A percentile compares a stretch with the other conserved stretches of the same genome.
Conservation (phyloP, 2,113 vertebrate genomes). For the Semnornis frantzii region DNA sequence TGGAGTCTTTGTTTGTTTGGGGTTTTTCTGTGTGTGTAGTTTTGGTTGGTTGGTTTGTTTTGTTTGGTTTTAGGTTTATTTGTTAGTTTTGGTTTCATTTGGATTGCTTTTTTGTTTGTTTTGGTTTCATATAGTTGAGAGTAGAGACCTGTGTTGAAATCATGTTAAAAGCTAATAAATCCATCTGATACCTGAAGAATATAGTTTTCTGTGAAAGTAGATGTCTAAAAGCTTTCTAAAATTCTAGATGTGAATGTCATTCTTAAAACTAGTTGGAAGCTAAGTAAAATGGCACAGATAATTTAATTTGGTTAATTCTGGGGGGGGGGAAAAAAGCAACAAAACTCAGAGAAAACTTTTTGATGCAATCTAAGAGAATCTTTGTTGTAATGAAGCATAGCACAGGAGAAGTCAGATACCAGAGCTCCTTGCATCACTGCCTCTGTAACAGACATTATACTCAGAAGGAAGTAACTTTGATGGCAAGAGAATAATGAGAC, state of each 20-base stretch:
- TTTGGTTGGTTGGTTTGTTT: neutral
- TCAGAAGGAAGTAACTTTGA: neutral
- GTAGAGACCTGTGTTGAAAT: neutral
- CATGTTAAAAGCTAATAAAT: neutral
- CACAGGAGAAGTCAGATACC: neutral
- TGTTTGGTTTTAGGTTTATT: neutral
- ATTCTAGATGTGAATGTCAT: neutral
- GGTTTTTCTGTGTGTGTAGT: no score
- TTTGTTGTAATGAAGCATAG: neutral
- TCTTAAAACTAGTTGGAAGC: neutral
- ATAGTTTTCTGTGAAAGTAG: neutral
- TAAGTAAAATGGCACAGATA: neutral
- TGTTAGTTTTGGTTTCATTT: no score
- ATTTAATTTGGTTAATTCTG: neutral
- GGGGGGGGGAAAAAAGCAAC: neutral
- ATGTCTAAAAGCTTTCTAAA: neutral
- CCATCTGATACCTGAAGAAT: neutral
- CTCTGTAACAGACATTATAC: neutral
- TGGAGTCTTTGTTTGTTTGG: no score
- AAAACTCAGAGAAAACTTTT: neutral
- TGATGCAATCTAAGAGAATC: neutral
- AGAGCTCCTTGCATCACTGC: neutral
- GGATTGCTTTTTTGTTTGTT: no score
- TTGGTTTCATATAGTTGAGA: neutral
- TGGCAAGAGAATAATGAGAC: neutral